Conservation (phyloP, 2,888 invertebrate genomes). For the Papilio gigon region DNA sequence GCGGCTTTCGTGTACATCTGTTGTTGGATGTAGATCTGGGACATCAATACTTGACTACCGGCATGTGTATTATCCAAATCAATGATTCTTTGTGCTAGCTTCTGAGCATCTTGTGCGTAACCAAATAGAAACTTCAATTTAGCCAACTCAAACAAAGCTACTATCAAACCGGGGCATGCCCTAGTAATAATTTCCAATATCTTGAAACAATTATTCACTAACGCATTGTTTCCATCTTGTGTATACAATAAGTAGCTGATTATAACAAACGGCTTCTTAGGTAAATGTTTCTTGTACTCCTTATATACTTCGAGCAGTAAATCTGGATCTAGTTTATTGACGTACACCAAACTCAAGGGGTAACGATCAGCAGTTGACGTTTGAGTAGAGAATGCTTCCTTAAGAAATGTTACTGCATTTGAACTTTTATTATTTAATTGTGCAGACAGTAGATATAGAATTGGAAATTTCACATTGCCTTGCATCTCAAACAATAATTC, state of each 20-base stretch:
- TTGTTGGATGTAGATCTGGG: constrained; percentile 90
- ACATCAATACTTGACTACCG: constrained; percentile 92
- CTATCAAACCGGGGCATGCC: constrained; percentile 90
- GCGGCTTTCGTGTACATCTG: constrained; percentile 88
- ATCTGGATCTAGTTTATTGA: constrained; percentile 91
- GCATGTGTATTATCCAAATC: constrained; percentile 90
- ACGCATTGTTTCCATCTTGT: constrained; percentile 74
- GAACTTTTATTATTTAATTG: constrained; percentile 82
- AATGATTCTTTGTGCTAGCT: constrained; percentile 87
- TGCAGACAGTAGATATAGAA: constrained; percentile 86
- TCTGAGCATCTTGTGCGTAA: constrained; percentile 87
- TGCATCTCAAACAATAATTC: constrained; percentile 92
- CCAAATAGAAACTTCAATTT: constrained; percentile 92
- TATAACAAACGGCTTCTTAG: constrained; percentile 82
- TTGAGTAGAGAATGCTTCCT: constrained; percentile 84
- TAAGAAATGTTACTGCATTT: constrained; percentile 82
- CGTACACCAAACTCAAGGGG: constrained; percentile 89
- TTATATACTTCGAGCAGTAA: constrained; percentile 90
- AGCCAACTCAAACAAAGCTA: constrained; percentile 86
- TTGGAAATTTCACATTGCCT: constrained; percentile 85
- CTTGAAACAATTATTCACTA: constrained; percentile 82
- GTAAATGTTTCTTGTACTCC: constrained; percentile 89
- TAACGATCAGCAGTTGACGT: constrained; percentile 68
- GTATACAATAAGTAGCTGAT: constrained; percentile 71
- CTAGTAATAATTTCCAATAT: constrained; percentile 88